A percentile compares a stretch with the other conserved stretches of the same genome.
phyloP scores from a whole-genome alignment of 2,888 invertebrate species.

The Zaprionus obscuricornis region DNA sequence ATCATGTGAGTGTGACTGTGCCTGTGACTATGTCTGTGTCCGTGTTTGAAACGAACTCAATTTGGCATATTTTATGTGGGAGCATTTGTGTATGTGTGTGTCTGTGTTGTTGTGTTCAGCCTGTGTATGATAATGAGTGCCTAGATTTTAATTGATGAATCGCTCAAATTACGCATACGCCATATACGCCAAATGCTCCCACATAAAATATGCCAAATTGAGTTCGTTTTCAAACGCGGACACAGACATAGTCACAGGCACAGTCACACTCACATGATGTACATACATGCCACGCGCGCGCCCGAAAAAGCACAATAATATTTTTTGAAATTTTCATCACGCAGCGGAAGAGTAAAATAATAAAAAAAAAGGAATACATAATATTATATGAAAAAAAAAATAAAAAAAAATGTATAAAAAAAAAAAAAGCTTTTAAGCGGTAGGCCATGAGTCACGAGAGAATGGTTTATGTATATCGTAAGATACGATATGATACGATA shows the following conservation, averaged over 20 bases:
- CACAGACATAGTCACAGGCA: conserved; percentile 7
- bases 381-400: no score
- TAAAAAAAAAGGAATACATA: no score
- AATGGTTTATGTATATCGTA: no score
- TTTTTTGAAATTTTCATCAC: no score
- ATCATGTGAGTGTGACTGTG: not conserved
- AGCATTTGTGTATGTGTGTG: conserved; percentile 3
- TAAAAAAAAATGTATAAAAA: no score
- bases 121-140: conserved; percentile 44
- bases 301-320: no score
- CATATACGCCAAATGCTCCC: conserved; percentile 8
- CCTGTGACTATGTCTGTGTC: conserved; percentile 6
- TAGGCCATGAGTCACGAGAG: no score
- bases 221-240: conserved; percentile 12
- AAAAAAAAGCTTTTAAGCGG: no score
- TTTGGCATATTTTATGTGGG: conserved; percentile 22
- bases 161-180: conserved; percentile 42
- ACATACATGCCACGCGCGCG: not conserved
- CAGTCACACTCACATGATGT: not conserved
- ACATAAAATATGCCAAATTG: conserved; percentile 23
- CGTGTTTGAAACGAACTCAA: conserved; percentile 13
- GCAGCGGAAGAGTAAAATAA: no score
- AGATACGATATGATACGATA: no score
- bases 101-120: no score
- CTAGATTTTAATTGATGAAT: conserved; percentile 31